Evolutionary conservation across 2,888 invertebrate genomes (phyloP).

Genomic region (Volucella bombylans): DNA sequence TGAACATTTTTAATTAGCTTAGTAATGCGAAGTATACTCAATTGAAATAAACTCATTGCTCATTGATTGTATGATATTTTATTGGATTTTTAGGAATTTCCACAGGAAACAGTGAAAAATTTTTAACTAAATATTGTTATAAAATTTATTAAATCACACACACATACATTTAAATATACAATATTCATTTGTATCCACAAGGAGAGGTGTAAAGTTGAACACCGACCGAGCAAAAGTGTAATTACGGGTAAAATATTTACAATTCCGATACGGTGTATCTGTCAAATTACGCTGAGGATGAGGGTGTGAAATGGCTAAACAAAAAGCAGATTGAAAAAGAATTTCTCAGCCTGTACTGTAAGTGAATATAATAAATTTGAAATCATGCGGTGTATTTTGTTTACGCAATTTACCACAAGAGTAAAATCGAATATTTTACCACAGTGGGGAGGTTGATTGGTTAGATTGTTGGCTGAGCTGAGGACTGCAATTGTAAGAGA

Average conservation of each 20-base stretch:
- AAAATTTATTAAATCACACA: conserved; percentile 67
- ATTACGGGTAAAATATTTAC: conserved; percentile 66
- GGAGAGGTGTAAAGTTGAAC: conserved; percentile 2
- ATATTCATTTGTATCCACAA: too few relatives aligned
- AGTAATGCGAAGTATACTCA: conserved; percentile 43
- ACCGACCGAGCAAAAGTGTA: conserved; percentile 6
- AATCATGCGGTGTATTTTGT: conserved; percentile 65
- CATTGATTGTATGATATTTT: conserved; percentile 15
- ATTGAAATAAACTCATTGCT: conserved; percentile 10
- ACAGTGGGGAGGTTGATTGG: not conserved
- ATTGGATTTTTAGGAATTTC: conserved; percentile 38
- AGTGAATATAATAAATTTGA: conserved; percentile 73
- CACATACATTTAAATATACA: not conserved
- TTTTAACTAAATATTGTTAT: conserved; percentile 68
- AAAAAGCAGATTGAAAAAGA: conserved; percentile 64
- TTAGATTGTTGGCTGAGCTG: not conserved
- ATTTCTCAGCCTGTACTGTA: conserved; percentile 57
- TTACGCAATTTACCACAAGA: conserved; percentile 63
- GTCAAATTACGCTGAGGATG: conserved; percentile 60
- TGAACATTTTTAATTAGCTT: conserved; percentile 68
- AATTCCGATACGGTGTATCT: conserved; percentile 52
- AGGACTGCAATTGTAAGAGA: not conserved
- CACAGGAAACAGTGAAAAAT: conserved; percentile 32
- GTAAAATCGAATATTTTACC: conserved; percentile 59
- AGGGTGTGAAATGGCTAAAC: conserved; percentile 69